Evolutionary conservation across 2,113 vertebrate genomes (phyloP).

Genomic region (Siniperca knerii): DNA sequence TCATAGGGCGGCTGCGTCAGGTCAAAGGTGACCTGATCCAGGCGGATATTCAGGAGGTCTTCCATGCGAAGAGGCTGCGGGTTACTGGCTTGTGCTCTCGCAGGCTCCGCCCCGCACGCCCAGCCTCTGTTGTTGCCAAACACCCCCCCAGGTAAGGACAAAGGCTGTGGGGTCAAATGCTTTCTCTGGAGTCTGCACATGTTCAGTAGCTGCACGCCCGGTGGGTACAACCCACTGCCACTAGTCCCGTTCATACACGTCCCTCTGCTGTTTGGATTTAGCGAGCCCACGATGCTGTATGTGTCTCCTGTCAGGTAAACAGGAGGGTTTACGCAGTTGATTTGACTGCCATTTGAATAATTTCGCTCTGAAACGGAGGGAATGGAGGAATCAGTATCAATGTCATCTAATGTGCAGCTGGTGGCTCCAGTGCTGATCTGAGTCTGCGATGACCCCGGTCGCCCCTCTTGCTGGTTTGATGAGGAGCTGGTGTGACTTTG

Average conservation of each 20-base stretch:
- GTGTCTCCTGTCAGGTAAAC: slow-evolving; percentile 60
- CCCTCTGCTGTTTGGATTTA: slow-evolving; percentile 69
- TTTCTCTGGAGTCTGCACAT: slow-evolving; percentile 69
- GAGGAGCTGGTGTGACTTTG: slow-evolving; percentile 71
- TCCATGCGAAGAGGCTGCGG: slow-evolving; percentile 83
- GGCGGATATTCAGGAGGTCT: slow-evolving; percentile 88
- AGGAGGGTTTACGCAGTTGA: neutral
- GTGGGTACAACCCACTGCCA: slow-evolving; percentile 53
- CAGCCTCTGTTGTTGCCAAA: slow-evolving; percentile 56
- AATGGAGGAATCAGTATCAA: slow-evolving; percentile 74
- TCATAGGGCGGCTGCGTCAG: slow-evolving; percentile 91
- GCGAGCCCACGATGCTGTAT: slow-evolving; percentile 80
- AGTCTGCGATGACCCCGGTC: slow-evolving; percentile 69
- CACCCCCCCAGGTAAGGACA: slow-evolving; percentile 63
- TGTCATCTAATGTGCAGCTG: slow-evolving; percentile 72
- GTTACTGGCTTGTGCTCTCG: slow-evolving; percentile 16
- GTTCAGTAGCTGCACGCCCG: slow-evolving; percentile 64
- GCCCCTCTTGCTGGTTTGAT: slow-evolving; percentile 66
- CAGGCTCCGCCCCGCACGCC: slow-evolving; percentile 30
- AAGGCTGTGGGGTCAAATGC: slow-evolving; percentile 62
- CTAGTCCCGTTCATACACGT: slow-evolving; percentile 51
- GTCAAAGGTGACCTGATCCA: slow-evolving; percentile 89
- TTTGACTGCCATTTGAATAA: slow-evolving; percentile 44
- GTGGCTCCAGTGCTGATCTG: slow-evolving; percentile 68
- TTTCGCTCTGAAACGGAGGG: slow-evolving; percentile 71